Evolutionary conservation across 2,888 invertebrate genomes (phyloP), one percentile per base, ranked within the genome.

Genomic region (Antitype chi): DNA sequence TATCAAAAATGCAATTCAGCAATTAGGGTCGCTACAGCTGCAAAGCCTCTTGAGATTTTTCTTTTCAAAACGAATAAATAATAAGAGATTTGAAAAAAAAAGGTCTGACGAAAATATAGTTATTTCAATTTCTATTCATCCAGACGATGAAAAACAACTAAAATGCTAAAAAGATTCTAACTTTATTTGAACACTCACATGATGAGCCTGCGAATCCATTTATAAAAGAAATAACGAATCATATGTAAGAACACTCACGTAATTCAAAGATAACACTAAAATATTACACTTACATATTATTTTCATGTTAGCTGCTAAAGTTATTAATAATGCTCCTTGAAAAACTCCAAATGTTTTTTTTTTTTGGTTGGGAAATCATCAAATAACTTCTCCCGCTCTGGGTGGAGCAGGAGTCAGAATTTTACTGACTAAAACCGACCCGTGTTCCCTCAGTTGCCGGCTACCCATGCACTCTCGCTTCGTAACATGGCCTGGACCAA

Each of bases 41-140:
- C 3, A 74, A 57, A 74, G 15, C 13, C 15, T 20, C 6, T n/a
- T 5, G 6, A 8, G 3, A 32, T 47, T 47, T 47, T 57, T 23
- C 20, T n/a, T 47, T 20, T 47, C 7, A 13, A n/a, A 73, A 73
- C 28, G 1, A n/a, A 32, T 52, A 3, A 63, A 70, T 60, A 59
- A 28, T 17, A 47, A 71, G 8, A 20, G 1, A 3, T 62, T 6
- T n/a, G n/a, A n/a, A n/a, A n/a, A 23, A 20, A 20, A 74, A 20
- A 15, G n/a, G 20, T 74, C 32, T 11, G 9, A 57, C 11, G 47
- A 25, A 72, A 74, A 23, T 32, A 23, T 15, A 47, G 32, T n/a
- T 57, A 32, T 47, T 32, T 32, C 20, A 47, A 47, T 73, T 73
- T 78, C 0, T 47, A 32, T 78, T 66, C 20, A 78, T 23, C 1